phyloP scores from a whole-genome alignment of 2,888 invertebrate genomes.

The Nymphalis polychloros region DNA sequence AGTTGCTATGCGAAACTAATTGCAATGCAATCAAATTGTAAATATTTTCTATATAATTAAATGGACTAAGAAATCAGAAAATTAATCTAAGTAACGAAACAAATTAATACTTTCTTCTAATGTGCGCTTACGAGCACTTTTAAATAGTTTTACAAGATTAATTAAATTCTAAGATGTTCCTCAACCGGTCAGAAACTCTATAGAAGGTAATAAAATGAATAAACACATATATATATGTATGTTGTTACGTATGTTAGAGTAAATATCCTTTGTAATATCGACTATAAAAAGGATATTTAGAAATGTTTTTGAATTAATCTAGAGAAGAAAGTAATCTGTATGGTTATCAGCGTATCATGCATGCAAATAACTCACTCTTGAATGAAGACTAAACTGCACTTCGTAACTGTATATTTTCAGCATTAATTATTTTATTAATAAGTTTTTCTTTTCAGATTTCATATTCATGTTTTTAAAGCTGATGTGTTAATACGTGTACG shows the following conservation, averaged over 20 bases:
- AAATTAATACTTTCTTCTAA: no score
- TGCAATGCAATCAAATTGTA: slow-evolving; percentile 7
- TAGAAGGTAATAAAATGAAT: no score
- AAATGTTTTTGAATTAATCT: background rate
- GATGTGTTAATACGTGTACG: no score
- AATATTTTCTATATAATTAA: slow-evolving; percentile 15
- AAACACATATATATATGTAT: no score
- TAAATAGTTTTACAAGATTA: no score
- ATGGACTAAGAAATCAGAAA: background rate
- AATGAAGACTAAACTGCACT: background rate
- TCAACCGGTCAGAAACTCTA: no score
- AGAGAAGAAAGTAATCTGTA: slow-evolving; percentile 9
- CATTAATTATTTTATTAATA: no score
- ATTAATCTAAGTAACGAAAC: background rate
- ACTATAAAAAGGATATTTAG: background rate
- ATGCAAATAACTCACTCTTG: background rate
- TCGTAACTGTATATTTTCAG: background rate
- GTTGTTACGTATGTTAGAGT: no score
- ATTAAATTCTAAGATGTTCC: no score
- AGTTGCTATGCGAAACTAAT: slow-evolving; percentile 42
- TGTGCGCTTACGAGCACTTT: no score
- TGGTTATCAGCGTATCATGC: background rate
- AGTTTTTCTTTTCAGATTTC: no score
- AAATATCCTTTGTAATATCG: background rate
- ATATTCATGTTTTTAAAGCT: no score